phyloP scores from a whole-genome alignment of 2,113 vertebrate genomes.

The Megaleporinus macrocephalus region DNA sequence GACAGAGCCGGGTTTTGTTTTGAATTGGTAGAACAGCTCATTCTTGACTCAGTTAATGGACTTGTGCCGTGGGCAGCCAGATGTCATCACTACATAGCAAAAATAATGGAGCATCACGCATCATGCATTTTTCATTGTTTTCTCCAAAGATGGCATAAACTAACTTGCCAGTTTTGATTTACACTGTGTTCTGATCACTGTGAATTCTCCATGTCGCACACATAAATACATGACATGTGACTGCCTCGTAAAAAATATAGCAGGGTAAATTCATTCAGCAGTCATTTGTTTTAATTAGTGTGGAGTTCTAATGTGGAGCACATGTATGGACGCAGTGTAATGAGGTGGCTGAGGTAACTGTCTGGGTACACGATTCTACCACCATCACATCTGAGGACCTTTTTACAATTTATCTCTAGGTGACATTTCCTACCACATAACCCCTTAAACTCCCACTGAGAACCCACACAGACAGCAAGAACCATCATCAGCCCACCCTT shows the following conservation, averaged over 20 bases:
- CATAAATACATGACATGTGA: constrained; percentile 13
- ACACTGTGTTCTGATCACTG: constrained; percentile 1
- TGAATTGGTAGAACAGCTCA: not conserved
- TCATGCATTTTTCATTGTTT: not conserved
- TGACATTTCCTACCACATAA: constrained; percentile 17
- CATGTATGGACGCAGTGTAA: constrained; percentile 27
- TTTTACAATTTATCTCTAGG: constrained; percentile 3
- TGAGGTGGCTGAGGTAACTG: constrained; percentile 34
- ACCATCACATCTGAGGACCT: constrained; percentile 29
- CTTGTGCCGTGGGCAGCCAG: not conserved
- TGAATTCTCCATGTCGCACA: constrained; percentile 26
- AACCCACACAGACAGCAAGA: not conserved
- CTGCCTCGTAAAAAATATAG: constrained; percentile 44
- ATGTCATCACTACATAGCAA: not conserved
- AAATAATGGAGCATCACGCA: not conserved
- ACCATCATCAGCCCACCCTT: not conserved
- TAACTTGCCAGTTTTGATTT: constrained; percentile 5
- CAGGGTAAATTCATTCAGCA: constrained; percentile 33
- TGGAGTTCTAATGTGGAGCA: constrained; percentile 46
- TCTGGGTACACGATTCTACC: constrained; percentile 9
- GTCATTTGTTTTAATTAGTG: constrained; percentile 55
- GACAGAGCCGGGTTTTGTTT: constrained; percentile 16
- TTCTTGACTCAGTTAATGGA: constrained; percentile 11
- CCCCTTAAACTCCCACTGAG: constrained; percentile 2
- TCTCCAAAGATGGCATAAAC: not conserved